phyloP scores from a whole-genome alignment of 2,888 invertebrate species.

The Brachyptera putata region DNA sequence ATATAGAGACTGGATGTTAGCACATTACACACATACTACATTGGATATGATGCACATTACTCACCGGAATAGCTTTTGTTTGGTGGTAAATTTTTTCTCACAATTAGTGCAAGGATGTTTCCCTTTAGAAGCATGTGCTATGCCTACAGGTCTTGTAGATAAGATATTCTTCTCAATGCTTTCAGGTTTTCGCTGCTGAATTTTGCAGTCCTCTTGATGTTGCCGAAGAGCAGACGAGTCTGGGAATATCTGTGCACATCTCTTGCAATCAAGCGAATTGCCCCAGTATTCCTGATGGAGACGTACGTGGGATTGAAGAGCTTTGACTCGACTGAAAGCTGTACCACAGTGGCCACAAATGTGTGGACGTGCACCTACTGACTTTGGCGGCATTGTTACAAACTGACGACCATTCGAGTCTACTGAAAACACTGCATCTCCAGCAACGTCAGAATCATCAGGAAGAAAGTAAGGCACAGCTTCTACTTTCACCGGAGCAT shows the following conservation, averaged over 20 bases:
- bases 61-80: constrained; percentile 45
- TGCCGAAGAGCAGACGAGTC: not conserved
- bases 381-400: not conserved
- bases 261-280: not conserved
- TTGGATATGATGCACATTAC: not conserved
- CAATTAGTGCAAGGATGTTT: constrained; percentile 47
- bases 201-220: not conserved
- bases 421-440: not conserved
- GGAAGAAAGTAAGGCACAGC: not conserved
- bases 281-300: not conserved
- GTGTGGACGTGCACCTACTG: constrained; percentile 1
- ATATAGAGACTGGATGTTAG: too few relatives aligned
- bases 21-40: too few relatives aligned
- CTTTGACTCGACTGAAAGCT: constrained; percentile 11
- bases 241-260: constrained; percentile 14
- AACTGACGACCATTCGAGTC: constrained; percentile 1
- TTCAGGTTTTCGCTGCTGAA: not conserved
- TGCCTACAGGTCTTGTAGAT: too few relatives aligned
- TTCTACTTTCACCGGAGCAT: not conserved
- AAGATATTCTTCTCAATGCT: too few relatives aligned
- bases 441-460: not conserved
- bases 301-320: constrained; percentile 6
- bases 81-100: constrained; percentile 47
- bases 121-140: constrained; percentile 31
- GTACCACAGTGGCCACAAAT: constrained; percentile 7